Evolutionary conservation across 2,888 invertebrate species (phyloP), one percentile per base, ranked within the genome.

Genomic region (Baccha elongata): DNA sequence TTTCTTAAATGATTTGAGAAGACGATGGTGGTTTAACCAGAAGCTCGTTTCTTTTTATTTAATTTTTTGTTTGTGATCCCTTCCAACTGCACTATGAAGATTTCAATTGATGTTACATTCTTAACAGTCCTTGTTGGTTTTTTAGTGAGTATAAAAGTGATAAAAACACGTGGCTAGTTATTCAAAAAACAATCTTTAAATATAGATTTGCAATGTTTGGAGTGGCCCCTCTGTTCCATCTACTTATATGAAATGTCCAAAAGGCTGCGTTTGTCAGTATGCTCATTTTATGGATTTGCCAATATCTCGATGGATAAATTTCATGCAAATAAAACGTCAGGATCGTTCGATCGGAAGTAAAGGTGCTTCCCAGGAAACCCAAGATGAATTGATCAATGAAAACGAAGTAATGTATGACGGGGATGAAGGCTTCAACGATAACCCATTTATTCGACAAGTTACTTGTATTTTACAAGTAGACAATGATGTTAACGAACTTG

Each of bases 221-320:
- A 71, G 64, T 62, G 68, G 73, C 69, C 53, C 67, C 15, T 15
- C 60, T 17, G 11, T n/a, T 44, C 48, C 69, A 32, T 37, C 85
- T 84, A 69, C 71, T 85, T 79, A 88, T 88, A 85, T 89, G 11
- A 88, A 86, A 65, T 93, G 93, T 85, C 93, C 93, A 15, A 85
- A 87, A 46, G 90, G 91, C 44, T 93, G 93, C 85, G 92, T 91
- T n/a, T 93, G 93, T 85, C 91, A 92, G 78, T 88, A 92, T 86
- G 91, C 92, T 69, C 92, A 92, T 85, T 91, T 92, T 80, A 91
- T 90, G 84, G 93, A 93, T 87, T 90, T 92, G 50, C 91, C 93
- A 53, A 92, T 93, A 76, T 91, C 92, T 29, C 89, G 92, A 86
- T 93, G 92, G 90, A 91, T 92, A 32, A 88, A 88, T 64, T 85